These are phyloP conservation scores for Xiphophorus maculatus DNA, from an alignment of 2,113 vertebrate genomes.

Conservation along the genomic window DNA sequence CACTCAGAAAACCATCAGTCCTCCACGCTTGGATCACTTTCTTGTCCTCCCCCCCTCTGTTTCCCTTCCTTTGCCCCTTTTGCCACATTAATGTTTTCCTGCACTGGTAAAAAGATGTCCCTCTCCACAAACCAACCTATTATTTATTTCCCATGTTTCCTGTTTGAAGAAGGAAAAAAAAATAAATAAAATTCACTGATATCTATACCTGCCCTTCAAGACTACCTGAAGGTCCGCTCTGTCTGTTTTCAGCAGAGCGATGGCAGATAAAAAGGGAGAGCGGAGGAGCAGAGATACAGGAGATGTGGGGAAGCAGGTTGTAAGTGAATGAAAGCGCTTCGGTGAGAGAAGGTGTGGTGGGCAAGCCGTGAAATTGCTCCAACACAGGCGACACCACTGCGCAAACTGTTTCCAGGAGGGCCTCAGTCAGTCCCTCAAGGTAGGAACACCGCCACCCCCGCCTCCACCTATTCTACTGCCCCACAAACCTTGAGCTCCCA, in stretches of 20 bases:
- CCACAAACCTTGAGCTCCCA: slow-evolving; percentile 53
- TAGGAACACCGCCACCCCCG: slow-evolving; percentile 18
- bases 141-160: slow-evolving; percentile 64
- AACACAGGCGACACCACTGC: slow-evolving; percentile 63
- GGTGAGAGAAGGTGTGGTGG: slow-evolving; percentile 67
- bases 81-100: slow-evolving; percentile 58
- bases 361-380: slow-evolving; percentile 88
- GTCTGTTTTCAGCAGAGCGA: slow-evolving; percentile 46
- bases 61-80: slow-evolving; percentile 28
- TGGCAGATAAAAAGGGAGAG: slow-evolving; percentile 19
- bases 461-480: background rate
- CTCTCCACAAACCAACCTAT: slow-evolving; percentile 44
- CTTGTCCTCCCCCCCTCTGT: slow-evolving; percentile 25
- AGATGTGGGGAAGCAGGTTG: slow-evolving; percentile 60
- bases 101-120: slow-evolving; percentile 51
- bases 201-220: slow-evolving; percentile 68
- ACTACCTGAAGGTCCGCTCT: slow-evolving; percentile 61
- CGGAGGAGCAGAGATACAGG: slow-evolving; percentile 49
- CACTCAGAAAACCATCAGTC: slow-evolving; percentile 78
- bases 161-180: slow-evolving; percentile 35
- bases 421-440: slow-evolving; percentile 75
- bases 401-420: slow-evolving; percentile 71
- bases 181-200: slow-evolving; percentile 45
- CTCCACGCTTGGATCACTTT: slow-evolving; percentile 72
- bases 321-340: slow-evolving; percentile 67